Evolutionary conservation across 2,113 vertebrate species (phyloP).

Genomic region (Phylloscopus trochiloides): DNA sequence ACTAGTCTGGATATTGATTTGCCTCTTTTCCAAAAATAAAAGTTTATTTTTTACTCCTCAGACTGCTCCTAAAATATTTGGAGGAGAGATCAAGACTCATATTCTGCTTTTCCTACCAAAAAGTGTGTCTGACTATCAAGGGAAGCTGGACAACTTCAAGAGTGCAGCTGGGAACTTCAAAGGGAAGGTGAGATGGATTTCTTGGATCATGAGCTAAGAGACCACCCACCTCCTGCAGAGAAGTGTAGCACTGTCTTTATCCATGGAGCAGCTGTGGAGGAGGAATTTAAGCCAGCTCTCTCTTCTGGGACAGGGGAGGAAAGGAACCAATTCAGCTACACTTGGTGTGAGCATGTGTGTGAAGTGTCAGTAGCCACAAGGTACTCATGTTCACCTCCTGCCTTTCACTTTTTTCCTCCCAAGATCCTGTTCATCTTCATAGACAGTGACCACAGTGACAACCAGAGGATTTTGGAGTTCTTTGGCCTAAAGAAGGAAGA

Average conservation of each 20-base stretch:
- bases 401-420: not conserved
- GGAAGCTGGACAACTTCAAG: constrained; percentile 91
- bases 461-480: constrained; percentile 97
- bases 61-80: constrained; percentile 98
- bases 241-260: not conserved
- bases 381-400: not conserved
- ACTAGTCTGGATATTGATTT: not conserved
- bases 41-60: constrained; percentile 27
- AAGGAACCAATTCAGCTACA: not conserved
- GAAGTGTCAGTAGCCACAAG: not conserved
- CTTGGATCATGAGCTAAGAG: not conserved
- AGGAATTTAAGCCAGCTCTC: not conserved
- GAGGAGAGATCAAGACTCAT: constrained; percentile 98
- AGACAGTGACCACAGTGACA: constrained; percentile 91
- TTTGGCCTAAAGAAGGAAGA: constrained; percentile 97
- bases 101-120: constrained; percentile 95
- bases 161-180: constrained; percentile 88
- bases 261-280: not conserved
- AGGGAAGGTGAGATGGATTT: constrained; percentile 82
- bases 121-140: constrained; percentile 82
- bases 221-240: not conserved
- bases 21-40: not conserved
- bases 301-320: not conserved
- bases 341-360: accelerated
- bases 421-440: constrained; percentile 99